Evolutionary conservation across 2,797 vertebrate genomes (phyloP).

Genomic region (Lepilemur ruficaudatus): DNA sequence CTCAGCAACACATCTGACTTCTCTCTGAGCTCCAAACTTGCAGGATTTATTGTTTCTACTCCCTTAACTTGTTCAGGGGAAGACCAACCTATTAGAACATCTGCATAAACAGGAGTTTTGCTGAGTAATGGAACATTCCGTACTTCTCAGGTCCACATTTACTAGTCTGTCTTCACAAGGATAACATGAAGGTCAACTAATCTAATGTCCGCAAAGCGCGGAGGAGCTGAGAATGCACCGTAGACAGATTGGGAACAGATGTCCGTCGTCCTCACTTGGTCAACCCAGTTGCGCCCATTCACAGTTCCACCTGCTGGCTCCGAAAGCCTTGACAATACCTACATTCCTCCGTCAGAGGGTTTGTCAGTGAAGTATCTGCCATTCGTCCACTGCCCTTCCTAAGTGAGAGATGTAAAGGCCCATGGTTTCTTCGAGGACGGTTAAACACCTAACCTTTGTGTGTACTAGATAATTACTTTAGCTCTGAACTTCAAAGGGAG

Average conservation of each 20-base stretch:
- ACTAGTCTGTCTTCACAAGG: neutral
- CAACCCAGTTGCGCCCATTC: neutral
- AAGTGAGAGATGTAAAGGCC: neutral
- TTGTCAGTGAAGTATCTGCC: neutral
- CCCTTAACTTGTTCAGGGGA: neutral
- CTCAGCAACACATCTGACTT: neutral
- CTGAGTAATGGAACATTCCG: neutral
- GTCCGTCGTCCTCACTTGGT: neutral
- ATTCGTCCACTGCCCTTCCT: neutral
- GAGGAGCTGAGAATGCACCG: neutral
- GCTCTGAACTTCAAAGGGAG: neutral
- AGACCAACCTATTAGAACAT: neutral
- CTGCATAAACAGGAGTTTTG: neutral
- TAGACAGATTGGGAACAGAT: accelerated
- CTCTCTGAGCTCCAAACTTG: neutral
- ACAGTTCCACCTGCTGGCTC: no score
- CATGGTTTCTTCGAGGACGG: neutral
- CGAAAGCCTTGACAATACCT: neutral
- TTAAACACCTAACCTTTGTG: neutral
- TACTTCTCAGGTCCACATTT: neutral
- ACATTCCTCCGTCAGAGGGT: no score
- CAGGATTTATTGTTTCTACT: neutral
- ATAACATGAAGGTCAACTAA: neutral
- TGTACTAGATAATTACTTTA: neutral
- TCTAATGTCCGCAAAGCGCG: neutral